These are phyloP conservation scores for Alexandromys fortis DNA, from an alignment of 2,113 vertebrate genomes.

Conservation along the genomic window DNA sequence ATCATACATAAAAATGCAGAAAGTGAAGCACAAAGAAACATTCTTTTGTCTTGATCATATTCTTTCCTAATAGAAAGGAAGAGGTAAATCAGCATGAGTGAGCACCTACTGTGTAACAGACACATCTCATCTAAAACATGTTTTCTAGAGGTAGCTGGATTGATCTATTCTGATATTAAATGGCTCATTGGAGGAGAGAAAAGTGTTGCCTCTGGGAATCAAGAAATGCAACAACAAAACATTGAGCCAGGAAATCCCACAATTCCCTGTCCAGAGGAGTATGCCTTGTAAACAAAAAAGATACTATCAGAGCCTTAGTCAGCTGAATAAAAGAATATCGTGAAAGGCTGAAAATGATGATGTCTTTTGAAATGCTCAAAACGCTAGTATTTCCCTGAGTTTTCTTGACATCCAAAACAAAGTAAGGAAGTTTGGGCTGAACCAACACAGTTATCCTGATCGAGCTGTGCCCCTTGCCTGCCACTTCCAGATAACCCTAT, in stretches of 20 bases:
- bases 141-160: not conserved
- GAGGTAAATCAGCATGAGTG: not conserved
- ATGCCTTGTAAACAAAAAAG: conserved; percentile 50
- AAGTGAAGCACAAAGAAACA: not conserved
- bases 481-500: conserved; percentile 55
- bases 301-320: conserved; percentile 4
- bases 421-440: not conserved
- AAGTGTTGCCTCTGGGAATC: conserved; percentile 25
- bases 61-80: conserved; percentile 27
- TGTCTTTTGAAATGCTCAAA: conserved; percentile 55
- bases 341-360: not conserved
- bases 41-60: not conserved
- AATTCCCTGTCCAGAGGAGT: not conserved
- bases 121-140: not conserved
- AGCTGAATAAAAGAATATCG: conserved; percentile 36
- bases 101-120: conserved; percentile 30
- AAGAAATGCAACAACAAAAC: conserved; percentile 50
- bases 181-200: not conserved
- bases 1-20: not conserved
- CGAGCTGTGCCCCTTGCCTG: conserved; percentile 49
- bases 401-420: conserved; percentile 10
- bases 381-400: conserved; percentile 33
- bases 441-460: not conserved
- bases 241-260: conserved; percentile 13
- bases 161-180: conserved; percentile 42